phyloP scores from a whole-genome alignment of 1,140 invertebrate genomes.

The Brevipalpus yothersi region DNA sequence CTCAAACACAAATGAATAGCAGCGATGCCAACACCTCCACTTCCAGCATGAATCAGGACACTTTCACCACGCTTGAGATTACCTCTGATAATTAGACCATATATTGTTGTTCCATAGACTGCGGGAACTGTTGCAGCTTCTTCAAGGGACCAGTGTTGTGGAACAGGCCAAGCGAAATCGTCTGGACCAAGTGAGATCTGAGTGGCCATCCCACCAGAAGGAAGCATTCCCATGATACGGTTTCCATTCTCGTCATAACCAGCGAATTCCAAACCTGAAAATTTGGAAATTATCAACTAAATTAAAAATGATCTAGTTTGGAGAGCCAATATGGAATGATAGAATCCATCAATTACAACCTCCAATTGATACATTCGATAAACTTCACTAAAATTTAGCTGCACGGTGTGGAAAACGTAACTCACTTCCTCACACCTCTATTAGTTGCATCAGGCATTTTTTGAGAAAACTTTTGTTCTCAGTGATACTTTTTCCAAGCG shows the following conservation, averaged over 20 bases:
- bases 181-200: conserved; percentile 26
- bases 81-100: conserved; percentile 62
- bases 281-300: no score
- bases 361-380: no score
- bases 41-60: conserved; percentile 78
- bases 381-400: no score
- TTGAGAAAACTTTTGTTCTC: no score
- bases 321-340: no score
- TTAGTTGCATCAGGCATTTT: no score
- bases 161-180: conserved; percentile 26
- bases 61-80: conserved; percentile 51
- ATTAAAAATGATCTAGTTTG: no score
- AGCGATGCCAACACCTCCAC: conserved; percentile 84
- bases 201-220: conserved; percentile 69
- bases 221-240: conserved; percentile 77
- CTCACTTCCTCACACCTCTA: no score
- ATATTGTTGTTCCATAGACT: conserved; percentile 79
- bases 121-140: conserved; percentile 82
- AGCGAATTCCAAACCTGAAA: conserved; percentile 62
- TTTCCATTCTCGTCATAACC: conserved; percentile 42
- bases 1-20: conserved; percentile 73
- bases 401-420: no score
- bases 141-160: conserved; percentile 60
- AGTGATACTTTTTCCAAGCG: no score
- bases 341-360: no score